A percentile compares a stretch with the other conserved stretches of the same genome.
phyloP scores from a whole-genome alignment of 2,888 invertebrate genomes.

The Drosophila affinis region DNA sequence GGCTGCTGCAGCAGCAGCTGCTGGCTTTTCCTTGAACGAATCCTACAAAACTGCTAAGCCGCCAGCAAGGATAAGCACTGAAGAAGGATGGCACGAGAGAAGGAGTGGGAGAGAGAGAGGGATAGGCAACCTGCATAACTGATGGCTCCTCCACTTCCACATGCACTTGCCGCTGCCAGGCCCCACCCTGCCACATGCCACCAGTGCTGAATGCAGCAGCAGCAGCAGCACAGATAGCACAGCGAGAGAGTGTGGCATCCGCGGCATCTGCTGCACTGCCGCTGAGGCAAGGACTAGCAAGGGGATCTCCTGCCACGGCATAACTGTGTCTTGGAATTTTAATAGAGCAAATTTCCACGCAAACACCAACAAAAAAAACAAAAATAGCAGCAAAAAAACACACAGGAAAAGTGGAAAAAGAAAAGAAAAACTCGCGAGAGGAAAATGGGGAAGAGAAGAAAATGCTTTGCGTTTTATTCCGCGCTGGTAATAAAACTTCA shows the following conservation, averaged over 20 bases:
- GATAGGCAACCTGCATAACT: conserved; percentile 62
- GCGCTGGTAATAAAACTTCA: conserved; percentile 71
- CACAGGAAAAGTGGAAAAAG: background rate
- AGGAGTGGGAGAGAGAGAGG: conserved; percentile 1
- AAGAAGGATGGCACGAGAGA: background rate
- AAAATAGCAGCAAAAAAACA: conserved; percentile 12
- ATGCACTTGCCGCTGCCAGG: conserved; percentile 14
- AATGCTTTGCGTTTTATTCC: conserved; percentile 33
- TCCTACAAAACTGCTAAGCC: conserved; percentile 69
- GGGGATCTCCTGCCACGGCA: conserved; percentile 39
- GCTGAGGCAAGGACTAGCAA: conserved; percentile 6
- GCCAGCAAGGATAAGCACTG: conserved; percentile 49
- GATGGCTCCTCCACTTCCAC: conserved; percentile 17
- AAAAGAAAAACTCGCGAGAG: conserved; percentile 1
- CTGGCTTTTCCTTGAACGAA: conserved; percentile 22
- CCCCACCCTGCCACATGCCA: conserved; percentile 37
- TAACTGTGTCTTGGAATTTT: conserved; percentile 69
- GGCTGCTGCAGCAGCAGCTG: conserved; percentile 36
- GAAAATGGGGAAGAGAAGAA: conserved; percentile 11
- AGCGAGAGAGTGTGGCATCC: conserved; percentile 48
- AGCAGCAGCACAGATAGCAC: background rate
- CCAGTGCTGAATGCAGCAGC: background rate
- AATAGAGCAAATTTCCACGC: conserved; percentile 76
- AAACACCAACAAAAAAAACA: conserved; percentile 37
- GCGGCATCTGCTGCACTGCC: conserved; percentile 41